Evolutionary conservation across 2,797 vertebrate species (phyloP), one percentile per base, ranked within the genome.

Genomic region (Pristis pectinata): DNA sequence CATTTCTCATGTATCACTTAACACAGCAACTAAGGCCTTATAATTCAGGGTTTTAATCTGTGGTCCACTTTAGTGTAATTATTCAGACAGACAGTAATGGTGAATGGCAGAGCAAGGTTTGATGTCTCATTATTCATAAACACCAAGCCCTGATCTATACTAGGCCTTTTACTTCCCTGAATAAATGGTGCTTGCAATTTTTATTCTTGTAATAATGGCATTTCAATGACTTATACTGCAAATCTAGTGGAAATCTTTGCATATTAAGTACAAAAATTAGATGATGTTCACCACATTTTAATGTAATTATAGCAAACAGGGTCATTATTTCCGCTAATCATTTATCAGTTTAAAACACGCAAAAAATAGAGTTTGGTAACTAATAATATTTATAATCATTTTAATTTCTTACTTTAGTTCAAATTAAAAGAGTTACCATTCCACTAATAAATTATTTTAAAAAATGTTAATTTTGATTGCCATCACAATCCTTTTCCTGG

Each of bases 301-400:
- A 99, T 99, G 99, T 99, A 98, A 99, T 99, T 99, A 99, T 99
- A 98, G 98, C 98, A 99, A 98, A 99, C 98, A 99, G 98, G 98
- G 98, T 99, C 98, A 99, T 99, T 99, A 99, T 99, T 99, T 99
- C 99, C 99, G 99, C 99, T 99, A 99, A 99, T 99, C 99, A 99
- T 98, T 99, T 98, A 99, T 96, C 95, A 95, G 97, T 97, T 98
- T 98, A 98, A 98, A 98, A 98, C 97, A 97, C 98, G 99, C 98
- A 98, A 98, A 98, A 97, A 98, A 67, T 67, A 98, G 97, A 97
- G 98, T 96, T 97, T 97, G 41, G 95, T 97, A 98, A 97, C 97
- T 97, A 97, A 97, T 96, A 96, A 95, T 96, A 95, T 97, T 98
- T 97, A 96, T 96, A 96, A 97, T 96, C 95, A 95, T 95, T 97